phyloP scores from a whole-genome alignment of 1,140 invertebrate genomes.

The Drosophila subobscura region DNA sequence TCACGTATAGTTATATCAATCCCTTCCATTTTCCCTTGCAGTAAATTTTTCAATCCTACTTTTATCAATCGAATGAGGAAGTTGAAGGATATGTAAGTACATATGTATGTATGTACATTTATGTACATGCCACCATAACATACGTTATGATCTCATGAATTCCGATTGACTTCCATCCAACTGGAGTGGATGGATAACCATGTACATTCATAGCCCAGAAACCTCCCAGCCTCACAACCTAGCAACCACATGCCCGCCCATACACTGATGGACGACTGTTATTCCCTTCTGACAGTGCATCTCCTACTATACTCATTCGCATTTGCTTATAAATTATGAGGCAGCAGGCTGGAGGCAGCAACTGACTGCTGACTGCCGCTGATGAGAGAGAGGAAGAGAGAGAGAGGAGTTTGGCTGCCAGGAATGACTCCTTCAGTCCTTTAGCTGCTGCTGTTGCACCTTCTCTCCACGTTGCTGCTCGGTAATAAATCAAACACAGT shows the following conservation, averaged over 20 bases:
- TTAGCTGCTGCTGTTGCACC: constrained; percentile 16
- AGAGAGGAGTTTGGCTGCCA: constrained; percentile 23
- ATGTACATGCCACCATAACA: constrained; percentile 35
- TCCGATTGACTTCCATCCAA: constrained; percentile 26
- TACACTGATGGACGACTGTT: constrained; percentile 40
- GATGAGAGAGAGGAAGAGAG: constrained; percentile 41
- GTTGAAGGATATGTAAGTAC: neutral
- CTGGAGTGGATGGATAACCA: constrained; percentile 20
- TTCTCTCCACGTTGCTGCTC: constrained; percentile 25
- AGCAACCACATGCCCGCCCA: neutral
- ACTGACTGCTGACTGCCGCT: constrained; percentile 65
- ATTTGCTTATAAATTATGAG: constrained; percentile 74
- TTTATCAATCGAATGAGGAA: constrained; percentile 8
- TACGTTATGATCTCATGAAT: constrained; percentile 54
- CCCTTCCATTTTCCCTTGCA: neutral
- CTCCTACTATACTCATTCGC: constrained; percentile 34
- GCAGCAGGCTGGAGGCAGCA: constrained; percentile 29
- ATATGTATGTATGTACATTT: constrained; percentile 12
- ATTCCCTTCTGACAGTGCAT: constrained; percentile 31
- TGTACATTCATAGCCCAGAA: constrained; percentile 41
- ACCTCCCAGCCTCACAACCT: neutral
- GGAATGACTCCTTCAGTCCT: constrained; percentile 30
- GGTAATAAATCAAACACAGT: constrained; percentile 73
- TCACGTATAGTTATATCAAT: too few species aligned
- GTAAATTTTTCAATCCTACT: constrained; percentile 20